These are phyloP conservation scores for Pseudachorutes palmiensis DNA, from an alignment of 1,140 invertebrate species.

Conservation along the genomic window DNA sequence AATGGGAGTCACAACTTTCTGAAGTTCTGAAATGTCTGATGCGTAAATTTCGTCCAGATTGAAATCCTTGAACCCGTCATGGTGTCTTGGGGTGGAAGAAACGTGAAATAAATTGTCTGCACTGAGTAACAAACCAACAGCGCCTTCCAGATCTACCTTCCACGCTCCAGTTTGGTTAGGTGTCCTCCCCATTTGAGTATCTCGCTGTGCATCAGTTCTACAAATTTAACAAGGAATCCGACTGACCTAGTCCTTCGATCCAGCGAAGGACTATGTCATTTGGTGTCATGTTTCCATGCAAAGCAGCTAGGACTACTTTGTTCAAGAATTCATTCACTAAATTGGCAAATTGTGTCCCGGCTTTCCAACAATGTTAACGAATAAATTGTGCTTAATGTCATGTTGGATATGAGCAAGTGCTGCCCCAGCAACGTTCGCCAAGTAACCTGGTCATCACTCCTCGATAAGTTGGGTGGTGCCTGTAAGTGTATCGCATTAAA, in stretches of 20 bases:
- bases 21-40: not conserved
- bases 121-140: not conserved
- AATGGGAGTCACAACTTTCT: not conserved
- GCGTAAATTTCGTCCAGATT: not conserved
- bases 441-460: not conserved
- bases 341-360: not conserved
- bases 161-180: not conserved
- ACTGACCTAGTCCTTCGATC: not conserved
- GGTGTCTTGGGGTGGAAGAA: not conserved
- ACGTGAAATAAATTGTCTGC: not conserved
- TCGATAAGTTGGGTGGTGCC: not conserved
- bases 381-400: not conserved
- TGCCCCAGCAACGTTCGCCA: not conserved
- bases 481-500: not conserved
- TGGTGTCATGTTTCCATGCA: not conserved
- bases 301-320: not conserved
- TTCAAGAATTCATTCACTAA: constrained; percentile 5
- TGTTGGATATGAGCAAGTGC: not conserved
- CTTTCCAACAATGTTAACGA: not conserved
- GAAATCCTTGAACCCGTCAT: not conserved
- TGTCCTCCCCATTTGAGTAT: not conserved
- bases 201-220: not conserved
- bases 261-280: too few species aligned
- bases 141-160: not conserved
- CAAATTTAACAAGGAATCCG: not conserved